Evolutionary conservation across 2,113 vertebrate genomes (phyloP).

Genomic region (Crypturellus undulatus): DNA sequence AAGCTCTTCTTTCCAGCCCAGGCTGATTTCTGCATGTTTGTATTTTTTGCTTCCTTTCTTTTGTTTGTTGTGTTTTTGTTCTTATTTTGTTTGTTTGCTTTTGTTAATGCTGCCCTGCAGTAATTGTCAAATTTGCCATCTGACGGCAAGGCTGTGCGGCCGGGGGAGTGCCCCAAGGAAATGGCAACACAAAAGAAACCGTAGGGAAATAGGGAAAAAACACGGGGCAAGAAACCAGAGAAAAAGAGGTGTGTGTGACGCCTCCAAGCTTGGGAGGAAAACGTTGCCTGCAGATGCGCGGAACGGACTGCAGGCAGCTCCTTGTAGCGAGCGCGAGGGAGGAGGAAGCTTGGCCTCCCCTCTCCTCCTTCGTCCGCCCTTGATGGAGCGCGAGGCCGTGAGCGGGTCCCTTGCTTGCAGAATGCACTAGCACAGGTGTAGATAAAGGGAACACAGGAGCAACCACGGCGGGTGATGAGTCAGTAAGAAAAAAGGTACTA

Average conservation of each 20-base stretch:
- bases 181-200: neutral
- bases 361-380: neutral
- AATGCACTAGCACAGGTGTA: neutral
- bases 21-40: neutral
- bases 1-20: neutral
- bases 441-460: neutral
- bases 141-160: neutral
- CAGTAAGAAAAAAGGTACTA: neutral
- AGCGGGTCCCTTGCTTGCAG: neutral
- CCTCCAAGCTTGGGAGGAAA: neutral
- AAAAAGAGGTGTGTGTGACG: neutral
- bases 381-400: neutral
- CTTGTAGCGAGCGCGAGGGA: neutral
- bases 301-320: neutral
- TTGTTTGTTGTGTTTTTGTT: neutral
- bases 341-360: neutral
- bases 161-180: neutral
- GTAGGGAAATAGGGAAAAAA: neutral
- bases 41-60: neutral
- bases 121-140: neutral
- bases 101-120: neutral
- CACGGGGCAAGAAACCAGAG: neutral
- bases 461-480: neutral
- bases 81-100: neutral
- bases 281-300: neutral